Evolutionary conservation across 2,797 vertebrate species (phyloP), one percentile per base, ranked within the genome.

Genomic region (Triplophysa bombifrons): DNA sequence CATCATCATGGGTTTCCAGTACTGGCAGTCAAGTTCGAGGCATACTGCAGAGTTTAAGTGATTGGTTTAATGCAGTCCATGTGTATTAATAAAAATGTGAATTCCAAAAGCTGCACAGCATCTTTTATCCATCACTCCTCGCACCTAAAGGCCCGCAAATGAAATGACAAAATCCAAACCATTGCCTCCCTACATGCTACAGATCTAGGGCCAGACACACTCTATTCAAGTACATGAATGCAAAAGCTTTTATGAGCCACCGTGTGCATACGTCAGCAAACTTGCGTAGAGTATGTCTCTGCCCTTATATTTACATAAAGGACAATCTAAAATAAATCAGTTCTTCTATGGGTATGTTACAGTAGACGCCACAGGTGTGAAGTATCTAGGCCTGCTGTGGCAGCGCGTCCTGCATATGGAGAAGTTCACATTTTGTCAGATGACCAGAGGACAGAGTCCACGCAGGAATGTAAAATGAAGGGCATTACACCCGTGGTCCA

Each of bases 401-500:
- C 82, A 61, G 70, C 41, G 20, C 8, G 5, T 76, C 55, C 46
- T 67, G 67, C 11, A 51, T 63, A 25, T 41, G 75, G 34, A 75
- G 16, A 38, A 56, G 34, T 74, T 85, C 77, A 85, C 82, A 76
- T 78, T 74, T 64, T 48, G 56, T 71, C 12, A 63, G 48, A 70
- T 66, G n/a, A 48, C 67, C 56, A 64, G 56, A 78, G 76, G 44
- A 61, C 27, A 76, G 67, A 80, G 70, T 53, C 76, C 80, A 82
- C 53, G 44, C 61, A 75, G 70, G 74, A 83, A 82, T 85, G 79
- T 85, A 66, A 64, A 60, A 44, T 72, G 34, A 78, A 34, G 50
- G 77, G 48, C 67, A 10, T 51, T 51, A 44, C 48, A 75, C 80
- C 71, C 38, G 8, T 8, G 9, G 8, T 67, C 71, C 71, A 76